phyloP scores from a whole-genome alignment of 2,797 vertebrate genomes.

The Numenius phaeopus region DNA sequence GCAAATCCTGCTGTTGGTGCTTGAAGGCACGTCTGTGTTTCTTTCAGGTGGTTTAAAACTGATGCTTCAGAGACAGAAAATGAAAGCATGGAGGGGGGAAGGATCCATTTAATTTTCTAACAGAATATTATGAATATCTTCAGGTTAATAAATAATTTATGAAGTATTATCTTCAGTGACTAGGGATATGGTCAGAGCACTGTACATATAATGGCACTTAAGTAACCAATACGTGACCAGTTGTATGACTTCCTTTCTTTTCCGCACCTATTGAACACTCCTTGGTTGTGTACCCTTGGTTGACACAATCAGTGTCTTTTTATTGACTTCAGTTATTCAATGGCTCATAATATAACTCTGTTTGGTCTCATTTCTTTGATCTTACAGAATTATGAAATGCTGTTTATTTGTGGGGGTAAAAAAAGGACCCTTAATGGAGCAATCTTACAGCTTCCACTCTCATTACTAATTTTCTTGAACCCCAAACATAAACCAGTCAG shows the following conservation, averaged over 20 bases:
- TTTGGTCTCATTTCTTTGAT: background rate
- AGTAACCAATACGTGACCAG: background rate
- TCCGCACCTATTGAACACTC: background rate
- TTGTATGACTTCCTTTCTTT: background rate
- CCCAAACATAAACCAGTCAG: background rate
- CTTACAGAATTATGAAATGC: background rate
- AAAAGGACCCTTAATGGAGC: background rate
- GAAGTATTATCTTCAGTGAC: background rate
- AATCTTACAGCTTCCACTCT: background rate
- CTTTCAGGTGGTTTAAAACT: background rate
- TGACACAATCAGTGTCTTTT: background rate
- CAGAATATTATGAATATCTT: background rate
- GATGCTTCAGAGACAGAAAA: background rate
- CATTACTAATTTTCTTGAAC: background rate
- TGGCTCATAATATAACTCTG: background rate
- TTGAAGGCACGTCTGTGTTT: background rate
- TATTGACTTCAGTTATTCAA: background rate
- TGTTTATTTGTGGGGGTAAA: background rate
- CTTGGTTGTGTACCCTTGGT: background rate
- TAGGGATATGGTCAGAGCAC: rapidly evolving
- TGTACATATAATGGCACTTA: background rate
- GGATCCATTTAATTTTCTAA: background rate
- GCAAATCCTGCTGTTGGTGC: background rate
- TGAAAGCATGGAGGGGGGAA: background rate
- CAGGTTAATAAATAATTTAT: background rate